Evolutionary conservation across 2,797 vertebrate species (phyloP).

Genomic region (Loriculus beryllinus): DNA sequence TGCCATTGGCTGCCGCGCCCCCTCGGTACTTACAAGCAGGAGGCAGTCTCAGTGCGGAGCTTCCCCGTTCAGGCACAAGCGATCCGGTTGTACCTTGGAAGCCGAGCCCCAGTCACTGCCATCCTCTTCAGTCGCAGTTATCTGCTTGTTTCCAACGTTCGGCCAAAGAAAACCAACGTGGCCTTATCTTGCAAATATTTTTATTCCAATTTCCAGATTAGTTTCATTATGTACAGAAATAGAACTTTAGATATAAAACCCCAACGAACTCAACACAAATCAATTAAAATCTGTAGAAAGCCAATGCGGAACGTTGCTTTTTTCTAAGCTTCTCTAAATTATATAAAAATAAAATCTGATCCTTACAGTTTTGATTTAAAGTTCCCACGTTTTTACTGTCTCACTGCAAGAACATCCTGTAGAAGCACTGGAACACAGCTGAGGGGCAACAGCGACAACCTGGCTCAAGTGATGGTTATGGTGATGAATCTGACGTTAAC

Average conservation of each 20-base stretch:
- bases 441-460: background rate
- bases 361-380: conserved; percentile 71
- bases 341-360: conserved; percentile 80
- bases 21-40: background rate
- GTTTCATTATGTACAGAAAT: conserved; percentile 74
- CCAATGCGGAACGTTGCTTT: conserved; percentile 40
- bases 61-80: no score
- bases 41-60: no score
- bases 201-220: conserved; percentile 76
- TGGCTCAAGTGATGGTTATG: background rate
- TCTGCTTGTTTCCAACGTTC: background rate
- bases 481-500: background rate
- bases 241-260: conserved; percentile 75
- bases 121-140: no score
- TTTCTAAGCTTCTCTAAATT: conserved; percentile 52
- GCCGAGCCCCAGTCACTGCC: no score
- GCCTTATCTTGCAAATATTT: conserved; percentile 72
- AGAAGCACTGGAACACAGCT: background rate
- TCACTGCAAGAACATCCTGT: background rate
- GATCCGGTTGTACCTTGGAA: no score
- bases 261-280: conserved; percentile 55
- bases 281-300: conserved; percentile 58
- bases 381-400: conserved; percentile 23
- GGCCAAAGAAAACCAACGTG: background rate
- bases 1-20: background rate